Evolutionary conservation across 2,113 vertebrate genomes (phyloP), one percentile per base, ranked within the genome.

Genomic region (Hydropotes inermis): DNA sequence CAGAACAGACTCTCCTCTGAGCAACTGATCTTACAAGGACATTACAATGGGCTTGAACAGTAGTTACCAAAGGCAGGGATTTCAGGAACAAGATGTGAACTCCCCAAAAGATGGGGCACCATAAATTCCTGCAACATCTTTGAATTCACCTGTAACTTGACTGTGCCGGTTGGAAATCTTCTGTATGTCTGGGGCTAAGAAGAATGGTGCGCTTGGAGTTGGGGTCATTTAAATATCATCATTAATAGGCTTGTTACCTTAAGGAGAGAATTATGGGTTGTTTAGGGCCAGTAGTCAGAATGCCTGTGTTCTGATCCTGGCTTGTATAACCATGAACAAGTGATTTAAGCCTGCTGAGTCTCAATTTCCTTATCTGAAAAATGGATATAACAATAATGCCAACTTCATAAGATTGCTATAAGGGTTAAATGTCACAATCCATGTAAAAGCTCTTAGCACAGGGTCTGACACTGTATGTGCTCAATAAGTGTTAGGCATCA

Each of bases 1-100:
- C 97, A 97, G 97, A 99, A 98, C 98, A 99, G 99, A 98, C 87
- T 97, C 88, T 93, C 93, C n/a, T 97, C 61, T 86, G 86, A 98
- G 97, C 93, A 45, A 45, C 93, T 97, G 96, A 97, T 98, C 89
- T 98, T 97, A 97, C 94, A 96, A 98, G 96, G 91, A 98, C 79
- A 93, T 98, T 98, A 98, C 95, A 96, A 96, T 82, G 16, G 94
- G 95, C 91, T 97, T 89, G 93, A 97, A 95, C 95, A 97, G 50
- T 97, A 97, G 90, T 98, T 94, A 93, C 55, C 88, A 97, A 74
- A 97, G 96, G 94, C 93, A 83, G 85, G 60, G 95, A 95, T 98
- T 98, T 98, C 70, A 96, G 27, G 91, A 93, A 98, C 96, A 98
- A 97, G 97, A 98, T 96, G 92, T 94, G 61, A 93, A 91, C 61